Base-by-base conservation (phyloP, 1,140 invertebrate genomes). In the Uloborus diversus region DNA sequence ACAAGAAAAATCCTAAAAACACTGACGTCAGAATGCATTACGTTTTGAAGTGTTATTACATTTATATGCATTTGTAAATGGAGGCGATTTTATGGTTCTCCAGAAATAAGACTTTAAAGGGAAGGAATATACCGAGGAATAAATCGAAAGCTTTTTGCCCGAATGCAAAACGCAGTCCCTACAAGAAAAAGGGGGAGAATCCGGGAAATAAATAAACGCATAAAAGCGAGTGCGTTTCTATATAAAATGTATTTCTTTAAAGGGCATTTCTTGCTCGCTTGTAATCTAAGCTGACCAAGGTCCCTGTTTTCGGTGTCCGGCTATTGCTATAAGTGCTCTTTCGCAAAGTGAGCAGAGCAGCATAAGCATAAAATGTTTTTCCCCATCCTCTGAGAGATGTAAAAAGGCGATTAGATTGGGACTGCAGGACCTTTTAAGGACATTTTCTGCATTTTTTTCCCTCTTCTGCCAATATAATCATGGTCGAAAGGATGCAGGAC, bases 61-160 rank as follows among this genome's bases (percentile, higher is more conserved):
- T 78, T 78, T 78, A 76, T 76, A 76, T 70, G 59, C 56, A 66
- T 78, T 78, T 78, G 73, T 78, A 78, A 78, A 78, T 78, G 73
- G 73, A 78, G 47, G 32, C 73, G 61, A 66, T 62, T 65, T 78
- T 66, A 65, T 37, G 51, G 73, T 78, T 53, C 7, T 20, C 42
- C 68, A 64, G 30, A 68, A 30, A 27, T 42, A 33, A 51, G 35
- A 32, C 49, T 28, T 13, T 47, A 49, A 20, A 23, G 42, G 14
- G 20, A 65, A 37, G 23, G 17, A 42, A 64, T 37, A 47, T 53
- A 30, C 28, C n/a, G 71, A 20, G 59, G 14, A 9, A 7, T 30
- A 27, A 32, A 27, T 30, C 62, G 62, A 65, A 78, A 78, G 73
- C 73, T 78, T 78, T 78, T 78, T 78, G 62, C 61, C 62, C 66